phyloP scores from a whole-genome alignment of 2,888 invertebrate species.

The Pecten maximus region DNA sequence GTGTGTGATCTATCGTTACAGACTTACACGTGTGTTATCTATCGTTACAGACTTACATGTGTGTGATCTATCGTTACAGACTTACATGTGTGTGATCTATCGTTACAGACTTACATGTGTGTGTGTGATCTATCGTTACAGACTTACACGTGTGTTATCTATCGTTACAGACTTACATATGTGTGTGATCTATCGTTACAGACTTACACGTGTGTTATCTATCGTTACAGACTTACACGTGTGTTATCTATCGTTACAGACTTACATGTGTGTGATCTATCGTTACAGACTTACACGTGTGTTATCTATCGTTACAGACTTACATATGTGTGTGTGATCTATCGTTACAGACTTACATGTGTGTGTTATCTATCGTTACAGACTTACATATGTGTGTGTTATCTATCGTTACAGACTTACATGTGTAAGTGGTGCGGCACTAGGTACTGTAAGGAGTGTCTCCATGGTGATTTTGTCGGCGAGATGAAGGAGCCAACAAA shows the following conservation, averaged over 20 bases:
- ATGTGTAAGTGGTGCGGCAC: constrained; percentile 83
- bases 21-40: too few species aligned
- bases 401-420: constrained; percentile 74
- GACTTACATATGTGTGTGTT: constrained; percentile 65
- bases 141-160: too few species aligned
- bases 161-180: too few species aligned
- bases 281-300: neutral
- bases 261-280: neutral
- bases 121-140: too few species aligned
- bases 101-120: too few species aligned
- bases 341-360: neutral
- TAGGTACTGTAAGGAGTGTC: constrained; percentile 79
- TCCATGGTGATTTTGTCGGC: constrained; percentile 78
- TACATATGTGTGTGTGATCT: neutral
- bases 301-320: neutral
- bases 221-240: neutral
- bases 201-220: neutral
- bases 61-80: too few species aligned
- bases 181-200: too few species aligned
- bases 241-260: too few species aligned
- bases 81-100: too few species aligned
- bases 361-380: constrained; percentile 55
- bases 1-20: too few species aligned
- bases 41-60: too few species aligned
- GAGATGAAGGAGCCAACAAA: constrained; percentile 75